Evolutionary conservation across 2,888 invertebrate species (phyloP).

Genomic region (Lepidonotus clava): DNA sequence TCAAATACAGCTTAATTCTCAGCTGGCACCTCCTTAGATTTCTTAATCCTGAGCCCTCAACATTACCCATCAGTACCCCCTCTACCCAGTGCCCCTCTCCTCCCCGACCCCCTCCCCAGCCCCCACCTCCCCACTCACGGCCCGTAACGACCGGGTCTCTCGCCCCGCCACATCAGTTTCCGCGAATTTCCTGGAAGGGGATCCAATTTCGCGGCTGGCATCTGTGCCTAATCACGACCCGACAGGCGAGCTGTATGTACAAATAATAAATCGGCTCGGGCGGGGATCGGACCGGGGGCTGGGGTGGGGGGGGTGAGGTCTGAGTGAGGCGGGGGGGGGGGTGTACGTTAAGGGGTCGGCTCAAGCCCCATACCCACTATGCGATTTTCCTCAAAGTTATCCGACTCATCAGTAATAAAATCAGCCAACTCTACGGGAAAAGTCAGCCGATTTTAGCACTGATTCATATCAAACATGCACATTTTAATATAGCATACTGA

Average conservation of each 20-base stretch:
- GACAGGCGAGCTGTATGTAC: conserved; percentile 49
- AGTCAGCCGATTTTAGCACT: too few species aligned
- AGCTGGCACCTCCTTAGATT: too few species aligned
- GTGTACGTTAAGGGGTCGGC: too few species aligned
- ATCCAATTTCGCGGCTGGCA: conserved; percentile 40
- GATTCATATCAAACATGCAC: too few species aligned
- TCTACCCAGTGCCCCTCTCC: background rate
- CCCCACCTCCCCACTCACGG: background rate
- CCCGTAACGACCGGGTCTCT: background rate
- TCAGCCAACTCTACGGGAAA: too few species aligned
- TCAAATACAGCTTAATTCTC: too few species aligned
- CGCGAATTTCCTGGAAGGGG: conserved; percentile 32
- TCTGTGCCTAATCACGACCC: conserved; percentile 45
- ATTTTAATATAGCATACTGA: too few species aligned
- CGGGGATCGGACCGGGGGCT: background rate
- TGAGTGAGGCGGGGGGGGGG: background rate
- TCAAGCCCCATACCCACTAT: too few species aligned
- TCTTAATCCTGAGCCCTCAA: too few species aligned
- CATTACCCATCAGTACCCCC: too few species aligned
- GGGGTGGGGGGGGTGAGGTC: background rate
- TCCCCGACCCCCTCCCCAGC: background rate
- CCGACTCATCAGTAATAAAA: too few species aligned
- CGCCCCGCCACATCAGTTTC: background rate
- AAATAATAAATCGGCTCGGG: conserved; percentile 39
- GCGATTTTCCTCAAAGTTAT: too few species aligned